Evolutionary conservation across 2,113 vertebrate species (phyloP).

Genomic region (Monarcha castaneiventris): DNA sequence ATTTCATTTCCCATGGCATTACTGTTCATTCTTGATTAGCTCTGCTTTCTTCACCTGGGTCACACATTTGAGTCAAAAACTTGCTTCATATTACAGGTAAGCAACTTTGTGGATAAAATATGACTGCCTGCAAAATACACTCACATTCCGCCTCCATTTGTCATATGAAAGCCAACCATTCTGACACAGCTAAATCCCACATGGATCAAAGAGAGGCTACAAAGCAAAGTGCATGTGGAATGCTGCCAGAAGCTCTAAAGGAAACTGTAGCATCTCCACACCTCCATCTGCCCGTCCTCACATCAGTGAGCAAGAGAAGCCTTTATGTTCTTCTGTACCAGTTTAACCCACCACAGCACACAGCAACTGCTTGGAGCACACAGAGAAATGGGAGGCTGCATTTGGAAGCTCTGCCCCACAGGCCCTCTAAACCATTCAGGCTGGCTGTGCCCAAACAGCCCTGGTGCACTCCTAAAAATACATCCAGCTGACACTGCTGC

Average conservation of each 20-base stretch:
- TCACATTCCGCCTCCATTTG: background rate
- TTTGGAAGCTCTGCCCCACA: background rate
- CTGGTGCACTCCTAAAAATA: background rate
- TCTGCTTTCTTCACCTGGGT: background rate
- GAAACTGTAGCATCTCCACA: background rate
- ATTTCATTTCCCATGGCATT: background rate
- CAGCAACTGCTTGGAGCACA: background rate
- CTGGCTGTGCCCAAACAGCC: background rate
- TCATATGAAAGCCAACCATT: background rate
- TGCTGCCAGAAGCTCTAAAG: background rate
- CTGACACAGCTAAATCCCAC: background rate
- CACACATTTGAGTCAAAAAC: background rate
- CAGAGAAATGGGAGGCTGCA: background rate
- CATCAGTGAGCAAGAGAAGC: background rate
- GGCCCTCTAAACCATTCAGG: background rate
- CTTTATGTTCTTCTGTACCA: background rate
- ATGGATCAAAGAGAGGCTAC: background rate
- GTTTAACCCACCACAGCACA: background rate
- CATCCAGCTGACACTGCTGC: background rate
- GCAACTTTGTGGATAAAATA: background rate
- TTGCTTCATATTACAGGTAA: background rate
- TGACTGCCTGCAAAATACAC: background rate
- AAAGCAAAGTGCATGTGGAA: background rate
- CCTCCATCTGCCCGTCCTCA: background rate
- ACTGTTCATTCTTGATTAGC: background rate